Base-by-base conservation (phyloP, 2,113 vertebrate genomes). In the Orycteropus afer region DNA sequence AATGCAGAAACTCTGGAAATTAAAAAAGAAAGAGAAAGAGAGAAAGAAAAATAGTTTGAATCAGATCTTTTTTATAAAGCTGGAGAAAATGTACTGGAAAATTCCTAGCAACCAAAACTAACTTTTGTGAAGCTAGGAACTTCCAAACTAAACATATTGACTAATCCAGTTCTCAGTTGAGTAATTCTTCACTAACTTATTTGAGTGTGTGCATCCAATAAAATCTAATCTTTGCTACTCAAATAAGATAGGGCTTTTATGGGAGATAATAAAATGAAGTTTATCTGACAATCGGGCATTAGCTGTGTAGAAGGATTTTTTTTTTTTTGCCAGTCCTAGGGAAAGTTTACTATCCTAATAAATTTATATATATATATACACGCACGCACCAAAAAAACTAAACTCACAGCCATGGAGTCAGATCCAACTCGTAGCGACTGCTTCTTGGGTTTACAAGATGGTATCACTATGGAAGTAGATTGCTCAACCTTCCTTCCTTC, bases 101-200 rank as follows among this genome's bases (percentile, higher is more conserved):
- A 94, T 96, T 96, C 91, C 37, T 4, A 47, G 63, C 82, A 53
- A 86, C 71, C 0, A 17, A 91, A 82, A 86, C 57, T 61, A 51
- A 71, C 63, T 89, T 92, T 45, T 14, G 47, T 47, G 73, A 78
- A 78, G 88, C 77, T n/a, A 83, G 51, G 32, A 51, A 49, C 79
- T 79, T 76, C 82, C 89, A 94, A 80, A 69, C 37, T 4, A 78
- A 61, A 86, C 74, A 81, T 11, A 17, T 32, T 32, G 34, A 47
- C 34, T 34, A 78, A 95, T 29, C 45, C 79, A 82, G 90, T 77
- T 83, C 47, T 97, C 40, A 90, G 73, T 57, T 92, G 94, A 96
- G 95, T 96, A 74, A 82, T 96, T 96, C 93, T 96, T 86, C 96
- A 94, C 96, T 96, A 90, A 86, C 73, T 91, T 94, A 79, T 86